Conservation (phyloP, 2,888 invertebrate species). For the Chrysolina haemoptera region DNA sequence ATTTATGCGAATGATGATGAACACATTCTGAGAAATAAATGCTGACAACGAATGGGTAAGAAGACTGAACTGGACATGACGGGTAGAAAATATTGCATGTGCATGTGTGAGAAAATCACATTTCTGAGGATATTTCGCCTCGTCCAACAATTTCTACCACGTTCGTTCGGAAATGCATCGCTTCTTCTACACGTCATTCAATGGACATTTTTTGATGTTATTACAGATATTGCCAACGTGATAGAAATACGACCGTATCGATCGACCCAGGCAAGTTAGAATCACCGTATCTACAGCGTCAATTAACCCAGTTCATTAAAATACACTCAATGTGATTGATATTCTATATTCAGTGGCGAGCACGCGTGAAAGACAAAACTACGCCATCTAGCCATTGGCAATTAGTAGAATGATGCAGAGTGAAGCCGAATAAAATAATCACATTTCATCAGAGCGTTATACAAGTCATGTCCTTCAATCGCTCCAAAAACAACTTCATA, state of each 20-base stretch:
- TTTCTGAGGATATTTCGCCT: too few relatives aligned
- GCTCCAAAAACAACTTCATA: conserved; percentile 19
- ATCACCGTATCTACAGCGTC: neutral
- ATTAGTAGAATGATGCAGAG: conserved; percentile 36
- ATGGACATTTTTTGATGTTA: neutral
- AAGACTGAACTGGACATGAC: too few relatives aligned
- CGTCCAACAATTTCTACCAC: neutral
- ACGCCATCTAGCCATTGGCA: conserved; percentile 25
- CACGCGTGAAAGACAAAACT: conserved; percentile 19
- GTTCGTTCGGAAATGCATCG: neutral
- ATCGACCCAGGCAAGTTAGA: neutral
- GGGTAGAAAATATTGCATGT: too few relatives aligned
- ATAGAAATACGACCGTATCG: neutral
- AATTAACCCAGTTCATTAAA: conserved; percentile 17
- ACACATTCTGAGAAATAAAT: too few relatives aligned
- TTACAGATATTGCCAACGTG: neutral
- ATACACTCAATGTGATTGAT: conserved; percentile 11
- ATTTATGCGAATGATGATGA: too few relatives aligned
- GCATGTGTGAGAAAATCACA: too few relatives aligned
- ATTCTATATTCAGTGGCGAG: conserved; percentile 9
- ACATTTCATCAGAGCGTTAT: conserved; percentile 38
- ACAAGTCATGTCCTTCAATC: conserved; percentile 24
- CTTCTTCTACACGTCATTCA: neutral
- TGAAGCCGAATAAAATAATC: conserved; percentile 38
- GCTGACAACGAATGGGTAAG: too few relatives aligned